Base-by-base conservation (phyloP, 2,797 vertebrate genomes). In the Pangasius macronema region DNA sequence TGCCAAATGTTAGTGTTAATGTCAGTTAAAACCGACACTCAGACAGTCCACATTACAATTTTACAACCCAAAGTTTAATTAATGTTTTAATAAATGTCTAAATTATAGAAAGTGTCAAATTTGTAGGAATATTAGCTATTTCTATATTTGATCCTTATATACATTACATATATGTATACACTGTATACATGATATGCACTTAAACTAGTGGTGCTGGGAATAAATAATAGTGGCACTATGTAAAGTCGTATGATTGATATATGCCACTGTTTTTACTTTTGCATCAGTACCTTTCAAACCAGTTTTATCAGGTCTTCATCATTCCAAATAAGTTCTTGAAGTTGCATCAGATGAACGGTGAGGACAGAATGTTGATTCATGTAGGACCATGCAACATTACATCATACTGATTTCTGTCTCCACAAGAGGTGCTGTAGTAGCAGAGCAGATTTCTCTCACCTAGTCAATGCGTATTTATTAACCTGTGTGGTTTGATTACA, bases 321-420 rank as follows among this genome's bases (percentile, higher is more conserved):
- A 73, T 11, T 27, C 14, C 61, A 70, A 39, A 4, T 24, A 16
- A 55, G 36, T 81, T 81, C 30, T 80, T 36, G 24, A 16, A 33
- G 46, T 82, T 80, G 59, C 87, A 82, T 88, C 87, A 75, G 84
- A 33, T 76, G 33, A 81, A 42, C 53, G 5, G 9, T 51, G 18
- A 22, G 16, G 57, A 57, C 14, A 75, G 63, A 88, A 73, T 65
- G 51, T 76, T 80, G 82, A 80, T 39, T 3, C 33, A 85, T 57
- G 14, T 42, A 13, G 27, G 72, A 83, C 7, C 36, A 49, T 77
- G 33, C 13, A 83, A 59, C 42, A 83, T 86, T 86, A 55, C 84
- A 86, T 88, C 87, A 86, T 83, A 73, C 70, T 83, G 51, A 46
- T 39, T 33, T 76, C n/a, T 68, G 61, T 33, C 22, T 70, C 82